Evolutionary conservation across 2,888 invertebrate species (phyloP).

Genomic region (Drosophila infuscata): DNA sequence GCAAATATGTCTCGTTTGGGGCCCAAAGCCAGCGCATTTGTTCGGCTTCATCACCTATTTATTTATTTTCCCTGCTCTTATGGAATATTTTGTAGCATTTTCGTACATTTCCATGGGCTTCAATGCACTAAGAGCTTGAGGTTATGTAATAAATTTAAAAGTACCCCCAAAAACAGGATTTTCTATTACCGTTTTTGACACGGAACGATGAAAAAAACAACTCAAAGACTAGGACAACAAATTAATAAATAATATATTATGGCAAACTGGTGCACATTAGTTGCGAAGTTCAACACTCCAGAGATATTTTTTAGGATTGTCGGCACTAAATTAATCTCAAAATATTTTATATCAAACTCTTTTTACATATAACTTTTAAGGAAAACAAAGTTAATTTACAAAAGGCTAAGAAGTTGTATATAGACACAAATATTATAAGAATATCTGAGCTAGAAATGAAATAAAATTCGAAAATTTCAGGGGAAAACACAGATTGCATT

Average conservation of each 20-base stretch:
- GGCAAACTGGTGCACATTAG: neutral
- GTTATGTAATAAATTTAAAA: neutral
- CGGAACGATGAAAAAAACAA: neutral
- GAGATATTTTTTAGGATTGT: neutral
- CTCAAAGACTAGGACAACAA: too few relatives aligned
- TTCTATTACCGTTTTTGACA: neutral
- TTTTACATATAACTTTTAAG: neutral
- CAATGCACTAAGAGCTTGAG: neutral
- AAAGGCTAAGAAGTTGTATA: too few relatives aligned
- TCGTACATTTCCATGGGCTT: constrained; percentile 24
- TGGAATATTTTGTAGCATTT: constrained; percentile 34
- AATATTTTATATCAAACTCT: neutral
- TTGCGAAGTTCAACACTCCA: neutral
- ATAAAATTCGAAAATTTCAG: too few relatives aligned
- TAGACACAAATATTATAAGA: neutral
- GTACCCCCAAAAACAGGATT: neutral
- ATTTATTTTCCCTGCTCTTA: constrained; percentile 39
- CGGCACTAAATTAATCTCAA: neutral
- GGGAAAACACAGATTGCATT: neutral
- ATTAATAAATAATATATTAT: neutral
- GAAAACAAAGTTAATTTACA: neutral
- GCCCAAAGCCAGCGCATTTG: constrained; percentile 55
- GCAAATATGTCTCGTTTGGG: constrained; percentile 34
- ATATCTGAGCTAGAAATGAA: neutral
- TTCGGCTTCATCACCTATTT: constrained; percentile 56